phyloP scores from a whole-genome alignment of 2,113 vertebrate species.

The Pollachius pollachius region DNA sequence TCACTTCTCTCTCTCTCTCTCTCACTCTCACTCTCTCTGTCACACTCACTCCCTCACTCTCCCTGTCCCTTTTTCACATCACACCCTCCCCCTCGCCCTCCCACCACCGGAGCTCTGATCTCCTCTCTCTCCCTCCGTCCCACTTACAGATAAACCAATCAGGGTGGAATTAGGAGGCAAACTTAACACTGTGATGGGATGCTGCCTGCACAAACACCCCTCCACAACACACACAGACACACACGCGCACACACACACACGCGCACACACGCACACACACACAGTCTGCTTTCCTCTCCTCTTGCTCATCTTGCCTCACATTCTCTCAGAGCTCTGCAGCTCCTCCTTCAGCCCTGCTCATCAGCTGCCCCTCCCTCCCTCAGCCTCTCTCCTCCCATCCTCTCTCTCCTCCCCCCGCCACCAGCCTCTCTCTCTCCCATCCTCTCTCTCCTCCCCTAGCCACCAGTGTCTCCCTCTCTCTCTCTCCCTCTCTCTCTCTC shows the following conservation, averaged over 20 bases:
- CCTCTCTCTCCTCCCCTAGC: slow-evolving; percentile 16
- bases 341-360: slow-evolving; percentile 64
- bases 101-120: no score
- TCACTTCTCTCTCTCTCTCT: not conserved
- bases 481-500: slow-evolving; percentile 33
- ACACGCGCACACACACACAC: not conserved
- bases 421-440: slow-evolving; percentile 13
- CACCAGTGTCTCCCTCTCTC: not conserved
- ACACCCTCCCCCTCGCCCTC: no score
- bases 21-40: not conserved
- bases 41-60: no score
- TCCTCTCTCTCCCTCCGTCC: no score
- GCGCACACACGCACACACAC: not conserved
- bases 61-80: no score
- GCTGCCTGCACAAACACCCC: not conserved
- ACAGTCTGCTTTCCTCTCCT: slow-evolving; percentile 43
- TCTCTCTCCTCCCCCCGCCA: slow-evolving; percentile 25
- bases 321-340: slow-evolving; percentile 64
- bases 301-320: slow-evolving; percentile 36
- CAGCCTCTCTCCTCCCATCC: slow-evolving; percentile 38
- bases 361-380: slow-evolving; percentile 56
- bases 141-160: no score
- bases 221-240: not conserved
- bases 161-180: no score
- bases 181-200: not conserved